Conservation (phyloP, 2,113 vertebrate genomes). For the Onychostruthus taczanowskii region DNA sequence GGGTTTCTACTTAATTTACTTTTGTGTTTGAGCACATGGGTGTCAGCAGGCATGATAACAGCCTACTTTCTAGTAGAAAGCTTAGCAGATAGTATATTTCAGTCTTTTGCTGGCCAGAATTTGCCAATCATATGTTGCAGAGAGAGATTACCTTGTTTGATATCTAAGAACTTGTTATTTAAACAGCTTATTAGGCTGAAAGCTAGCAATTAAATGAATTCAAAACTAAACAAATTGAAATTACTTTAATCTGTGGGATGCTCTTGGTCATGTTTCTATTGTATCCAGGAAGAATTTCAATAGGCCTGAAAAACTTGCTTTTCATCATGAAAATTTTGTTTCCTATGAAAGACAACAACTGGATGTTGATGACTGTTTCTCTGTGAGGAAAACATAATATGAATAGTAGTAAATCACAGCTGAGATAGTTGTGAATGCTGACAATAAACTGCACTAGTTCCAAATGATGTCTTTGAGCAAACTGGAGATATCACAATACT, state of each 20-base stretch:
- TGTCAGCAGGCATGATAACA: background rate
- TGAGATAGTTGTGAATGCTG: background rate
- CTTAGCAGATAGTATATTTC: background rate
- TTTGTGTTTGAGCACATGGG: background rate
- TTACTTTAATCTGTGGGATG: background rate
- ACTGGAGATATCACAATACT: background rate
- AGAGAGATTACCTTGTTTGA: background rate
- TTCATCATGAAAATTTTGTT: background rate
- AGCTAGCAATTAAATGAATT: background rate
- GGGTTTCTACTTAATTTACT: background rate
- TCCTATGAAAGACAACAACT: background rate
- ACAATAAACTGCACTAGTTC: background rate
- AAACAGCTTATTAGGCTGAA: background rate
- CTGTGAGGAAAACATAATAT: background rate
- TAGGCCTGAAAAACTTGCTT: background rate
- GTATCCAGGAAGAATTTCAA: background rate
- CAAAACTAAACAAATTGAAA: background rate
- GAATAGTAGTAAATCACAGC: background rate
- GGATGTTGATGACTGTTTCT: background rate
- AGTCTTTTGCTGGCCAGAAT: background rate
- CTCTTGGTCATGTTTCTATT: background rate
- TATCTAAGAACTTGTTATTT: background rate
- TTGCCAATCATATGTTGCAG: background rate
- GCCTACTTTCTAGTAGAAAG: background rate
- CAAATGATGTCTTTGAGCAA: background rate